Conservation (phyloP, 2,888 invertebrate species). For the Opisthograptis luteolata region DNA sequence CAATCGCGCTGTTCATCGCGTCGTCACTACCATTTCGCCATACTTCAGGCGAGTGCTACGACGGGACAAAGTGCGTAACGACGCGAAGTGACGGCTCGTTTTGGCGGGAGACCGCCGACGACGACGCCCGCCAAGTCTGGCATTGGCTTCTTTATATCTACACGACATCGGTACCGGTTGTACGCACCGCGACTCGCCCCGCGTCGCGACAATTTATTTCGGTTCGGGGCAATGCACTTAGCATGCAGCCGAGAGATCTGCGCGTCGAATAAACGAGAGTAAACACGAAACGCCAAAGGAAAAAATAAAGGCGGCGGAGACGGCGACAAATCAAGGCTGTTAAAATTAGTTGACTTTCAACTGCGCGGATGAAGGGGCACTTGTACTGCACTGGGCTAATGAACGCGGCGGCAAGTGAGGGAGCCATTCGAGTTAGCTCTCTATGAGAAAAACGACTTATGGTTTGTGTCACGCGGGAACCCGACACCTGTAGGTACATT, state of each 20-base stretch:
- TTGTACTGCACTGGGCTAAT: slow-evolving; percentile 40
- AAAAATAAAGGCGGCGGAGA: slow-evolving; percentile 56
- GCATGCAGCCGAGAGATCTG: slow-evolving; percentile 76
- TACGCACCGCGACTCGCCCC: slow-evolving; percentile 68
- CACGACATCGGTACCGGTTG: slow-evolving; percentile 75
- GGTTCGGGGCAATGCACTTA: slow-evolving; percentile 83
- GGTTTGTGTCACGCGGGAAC: slow-evolving; percentile 30
- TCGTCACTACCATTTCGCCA: slow-evolving; percentile 44
- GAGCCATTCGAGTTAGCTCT: slow-evolving; percentile 22
- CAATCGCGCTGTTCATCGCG: slow-evolving; percentile 44
- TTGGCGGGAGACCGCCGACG: slow-evolving; percentile 56
- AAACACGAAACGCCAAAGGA: slow-evolving; percentile 58
- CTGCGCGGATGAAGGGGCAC: slow-evolving; percentile 44
- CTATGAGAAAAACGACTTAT: slow-evolving; percentile 25
- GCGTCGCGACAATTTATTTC: slow-evolving; percentile 82
- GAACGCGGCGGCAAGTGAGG: slow-evolving; percentile 21
- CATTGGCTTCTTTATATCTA: slow-evolving; percentile 44
- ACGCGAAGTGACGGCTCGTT: slow-evolving; percentile 62
- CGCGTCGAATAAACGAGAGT: slow-evolving; percentile 69
- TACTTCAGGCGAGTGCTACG: slow-evolving; percentile 47
- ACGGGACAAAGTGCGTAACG: slow-evolving; percentile 45
- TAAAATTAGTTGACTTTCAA: slow-evolving; percentile 59
- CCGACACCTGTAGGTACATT: slow-evolving; percentile 32
- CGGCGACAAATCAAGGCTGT: slow-evolving; percentile 67
- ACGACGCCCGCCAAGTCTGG: slow-evolving; percentile 49